Base-by-base conservation (phyloP, 1,140 invertebrate genomes). In the Drosophila azteca region DNA sequence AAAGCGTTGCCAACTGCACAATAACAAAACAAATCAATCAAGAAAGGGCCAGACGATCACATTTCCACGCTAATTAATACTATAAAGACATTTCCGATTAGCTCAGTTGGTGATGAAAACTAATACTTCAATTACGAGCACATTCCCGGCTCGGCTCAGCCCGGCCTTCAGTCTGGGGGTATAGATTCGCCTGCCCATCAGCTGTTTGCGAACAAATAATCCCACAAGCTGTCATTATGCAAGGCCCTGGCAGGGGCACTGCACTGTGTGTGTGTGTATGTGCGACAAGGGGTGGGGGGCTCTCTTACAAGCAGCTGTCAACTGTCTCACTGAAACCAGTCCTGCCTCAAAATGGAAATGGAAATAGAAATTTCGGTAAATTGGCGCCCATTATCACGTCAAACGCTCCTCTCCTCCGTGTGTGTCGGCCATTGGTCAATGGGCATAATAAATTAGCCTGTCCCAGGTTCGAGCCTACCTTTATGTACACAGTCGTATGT, bases 1-100 rank as follows among this genome's bases (percentile, higher is more conserved):
- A 85, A 66, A 55, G 22, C 48, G 50, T 61, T 24, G 13, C 58
- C 60, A 29, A 65, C 62, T 43, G 39, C 17, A 66, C 9, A 41
- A 49, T 52, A 54, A 39, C 41, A 75, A 69, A 83, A 83, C 79
- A 83, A 83, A 79, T 83, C 71, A 68, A 85, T 87, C 72, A 43
- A 71, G 29, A 24, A 45, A 68, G 59, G 55, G 66, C 57, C 50
- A 67, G 67, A 74, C 58, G 65, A 59, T 52, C 51, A 46, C 52
- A 79, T 48, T 54, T 22, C 9, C 35, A 35, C 31, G 35, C 65
- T 58, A 55, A 65, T 71, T 49, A 48, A 45, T 52, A 57, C 35
- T 50, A 49, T 50, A 58, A 39, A 69, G 53, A 52, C 61, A 46
- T 41, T 54, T 63, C 51, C 50, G 6, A 54, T 26, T 52, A 61